phyloP scores from a whole-genome alignment of 2,113 vertebrate species.

The Diadophis punctatus region DNA sequence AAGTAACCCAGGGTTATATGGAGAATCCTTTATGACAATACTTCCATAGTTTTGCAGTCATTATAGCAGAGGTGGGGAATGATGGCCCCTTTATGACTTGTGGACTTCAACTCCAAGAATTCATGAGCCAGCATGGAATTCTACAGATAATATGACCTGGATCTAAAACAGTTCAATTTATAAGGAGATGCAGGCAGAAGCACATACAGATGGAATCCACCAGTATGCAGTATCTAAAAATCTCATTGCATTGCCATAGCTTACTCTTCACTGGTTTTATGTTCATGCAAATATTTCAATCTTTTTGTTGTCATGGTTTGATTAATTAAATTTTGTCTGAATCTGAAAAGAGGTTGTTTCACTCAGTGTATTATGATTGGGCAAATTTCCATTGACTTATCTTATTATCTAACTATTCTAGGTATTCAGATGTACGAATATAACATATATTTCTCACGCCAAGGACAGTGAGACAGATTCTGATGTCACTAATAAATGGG shows the following conservation, averaged over 20 bases:
- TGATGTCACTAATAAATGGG: constrained; percentile 27
- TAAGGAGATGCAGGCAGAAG: background rate
- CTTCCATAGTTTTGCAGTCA: background rate
- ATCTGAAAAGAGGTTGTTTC: constrained; percentile 47
- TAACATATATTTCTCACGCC: constrained; percentile 30
- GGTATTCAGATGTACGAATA: constrained; percentile 41
- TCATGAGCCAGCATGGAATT: background rate
- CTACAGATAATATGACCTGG: background rate
- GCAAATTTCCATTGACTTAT: constrained; percentile 50
- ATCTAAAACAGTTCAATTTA: background rate
- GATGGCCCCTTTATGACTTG: background rate
- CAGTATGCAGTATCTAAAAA: constrained; percentile 20
- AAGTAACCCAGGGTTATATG: background rate
- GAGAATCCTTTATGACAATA: background rate
- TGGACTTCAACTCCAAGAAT: background rate
- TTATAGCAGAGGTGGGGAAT: background rate
- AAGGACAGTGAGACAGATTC: constrained; percentile 28
- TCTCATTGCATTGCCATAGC: constrained; percentile 40
- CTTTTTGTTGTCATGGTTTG: constrained; percentile 51
- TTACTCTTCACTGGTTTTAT: constrained; percentile 1
- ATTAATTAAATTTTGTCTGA: constrained; percentile 51
- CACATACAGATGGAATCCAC: background rate
- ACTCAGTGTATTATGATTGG: constrained; percentile 38
- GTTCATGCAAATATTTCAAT: constrained; percentile 24
- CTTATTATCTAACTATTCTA: constrained; percentile 37